Conservation (phyloP, 2,113 vertebrate species). For the Athene cunicularia region DNA sequence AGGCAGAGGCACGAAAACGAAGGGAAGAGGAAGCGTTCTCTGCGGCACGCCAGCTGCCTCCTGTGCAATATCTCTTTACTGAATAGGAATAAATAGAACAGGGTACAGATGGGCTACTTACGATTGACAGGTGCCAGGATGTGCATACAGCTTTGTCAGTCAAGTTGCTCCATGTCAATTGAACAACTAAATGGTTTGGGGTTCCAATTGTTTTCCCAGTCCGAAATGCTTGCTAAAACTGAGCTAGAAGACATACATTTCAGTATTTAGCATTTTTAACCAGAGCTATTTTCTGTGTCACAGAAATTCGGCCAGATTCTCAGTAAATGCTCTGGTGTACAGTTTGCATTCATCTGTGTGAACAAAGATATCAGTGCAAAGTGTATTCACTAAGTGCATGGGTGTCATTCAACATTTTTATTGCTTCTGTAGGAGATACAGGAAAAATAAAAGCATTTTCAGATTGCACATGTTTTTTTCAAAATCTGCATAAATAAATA, state of each 20-base stretch:
- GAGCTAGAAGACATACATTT: not conserved
- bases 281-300: not conserved
- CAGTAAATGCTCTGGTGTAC: not conserved
- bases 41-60: not conserved
- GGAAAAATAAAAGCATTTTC: not conserved
- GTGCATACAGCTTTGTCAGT: not conserved
- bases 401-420: not conserved
- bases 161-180: not conserved
- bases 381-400: not conserved
- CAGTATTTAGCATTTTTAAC: not conserved
- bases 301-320: not conserved
- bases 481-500: not conserved
- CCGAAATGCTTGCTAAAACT: not conserved
- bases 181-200: not conserved
- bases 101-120: not conserved
- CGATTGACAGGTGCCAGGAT: conserved; percentile 30
- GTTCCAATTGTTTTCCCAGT: not conserved
- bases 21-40: not conserved
- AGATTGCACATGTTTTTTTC: not conserved
- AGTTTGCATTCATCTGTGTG: not conserved
- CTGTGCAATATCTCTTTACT: not conserved
- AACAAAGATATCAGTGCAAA: not conserved
- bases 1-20: not conserved
- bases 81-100: conserved; percentile 21
- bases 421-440: not conserved